These are phyloP conservation scores for Xiphydria camelus DNA, from an alignment of 2,888 invertebrate genomes.

Conservation along the genomic window DNA sequence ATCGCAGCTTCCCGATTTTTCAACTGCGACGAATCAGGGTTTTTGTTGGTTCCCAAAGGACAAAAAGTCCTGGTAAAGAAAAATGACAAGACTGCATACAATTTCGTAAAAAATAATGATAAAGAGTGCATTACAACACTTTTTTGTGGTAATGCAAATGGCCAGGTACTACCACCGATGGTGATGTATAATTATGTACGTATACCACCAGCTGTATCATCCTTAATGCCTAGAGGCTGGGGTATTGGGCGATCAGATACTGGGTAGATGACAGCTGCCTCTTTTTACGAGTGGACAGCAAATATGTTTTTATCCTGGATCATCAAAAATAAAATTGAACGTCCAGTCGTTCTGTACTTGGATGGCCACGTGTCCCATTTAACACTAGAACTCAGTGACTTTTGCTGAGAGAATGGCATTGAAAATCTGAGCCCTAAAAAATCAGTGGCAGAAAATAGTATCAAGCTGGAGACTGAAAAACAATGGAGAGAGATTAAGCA, in stretches of 20 bases:
- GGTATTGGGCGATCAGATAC: conserved; percentile 44
- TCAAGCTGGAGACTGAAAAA: conserved; percentile 34
- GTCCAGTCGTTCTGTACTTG: no score
- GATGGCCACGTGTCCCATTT: no score
- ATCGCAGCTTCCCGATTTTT: background rate
- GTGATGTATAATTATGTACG: conserved; percentile 33
- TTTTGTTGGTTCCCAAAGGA: conserved; percentile 1
- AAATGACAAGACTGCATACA: background rate
- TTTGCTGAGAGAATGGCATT: conserved; percentile 44
- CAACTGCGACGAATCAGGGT: conserved; percentile 3
- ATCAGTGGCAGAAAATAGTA: conserved; percentile 34
- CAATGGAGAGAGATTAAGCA: conserved; percentile 27
- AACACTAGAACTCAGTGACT: conserved; percentile 42
- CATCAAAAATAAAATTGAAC: no score
- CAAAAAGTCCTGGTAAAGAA: conserved; percentile 1
- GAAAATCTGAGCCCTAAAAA: conserved; percentile 41
- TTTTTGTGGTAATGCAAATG: conserved; percentile 28
- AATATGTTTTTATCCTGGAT: conserved; percentile 48
- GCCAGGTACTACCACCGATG: conserved; percentile 20
- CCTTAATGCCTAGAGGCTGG: conserved; percentile 29
- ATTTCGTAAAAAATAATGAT: conserved; percentile 19
- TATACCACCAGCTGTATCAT: conserved; percentile 27
- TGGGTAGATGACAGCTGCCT: conserved; percentile 52
- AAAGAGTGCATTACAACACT: conserved; percentile 30
- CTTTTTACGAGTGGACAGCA: conserved; percentile 46